A percentile compares a stretch with the other conserved stretches of the same genome.
phyloP scores from a whole-genome alignment of 2,113 vertebrate genomes.

The Blennius ocellaris region DNA sequence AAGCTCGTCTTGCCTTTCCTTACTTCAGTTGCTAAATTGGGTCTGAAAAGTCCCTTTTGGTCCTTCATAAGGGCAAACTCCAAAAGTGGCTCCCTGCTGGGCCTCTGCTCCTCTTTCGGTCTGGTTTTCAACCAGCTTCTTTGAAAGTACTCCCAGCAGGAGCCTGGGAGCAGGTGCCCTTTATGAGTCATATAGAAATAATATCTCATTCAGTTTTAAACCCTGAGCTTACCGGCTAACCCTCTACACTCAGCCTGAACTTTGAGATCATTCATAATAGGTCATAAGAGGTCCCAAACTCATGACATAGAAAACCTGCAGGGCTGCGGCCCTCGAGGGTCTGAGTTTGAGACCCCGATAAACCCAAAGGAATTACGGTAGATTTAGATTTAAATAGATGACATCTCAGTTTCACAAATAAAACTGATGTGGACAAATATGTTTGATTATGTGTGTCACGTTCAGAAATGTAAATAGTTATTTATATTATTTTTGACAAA shows the following conservation, averaged over 20 bases:
- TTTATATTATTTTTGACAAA: too few species aligned
- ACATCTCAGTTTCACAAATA: too few species aligned
- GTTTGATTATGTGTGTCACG: neutral
- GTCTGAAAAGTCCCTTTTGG: constrained; percentile 15
- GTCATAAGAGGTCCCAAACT: too few species aligned
- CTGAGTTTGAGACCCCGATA: too few species aligned
- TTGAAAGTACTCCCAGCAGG: constrained; percentile 62
- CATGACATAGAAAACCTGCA: too few species aligned
- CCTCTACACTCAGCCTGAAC: constrained; percentile 25
- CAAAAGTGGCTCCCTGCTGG: constrained; percentile 58
- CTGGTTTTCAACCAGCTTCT: constrained; percentile 55
- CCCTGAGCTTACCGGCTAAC: constrained; percentile 18
- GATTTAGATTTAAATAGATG: neutral
- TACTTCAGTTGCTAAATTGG: constrained; percentile 37
- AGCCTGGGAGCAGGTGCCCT: constrained; percentile 53
- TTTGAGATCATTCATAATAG: constrained; percentile 23
- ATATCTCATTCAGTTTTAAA: constrained; percentile 58
- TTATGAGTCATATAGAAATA: constrained; percentile 62
- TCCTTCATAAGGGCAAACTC: constrained; percentile 32
- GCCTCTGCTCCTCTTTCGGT: constrained; percentile 38
- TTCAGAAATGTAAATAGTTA: neutral
- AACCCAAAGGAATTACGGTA: neutral
- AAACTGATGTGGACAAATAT: neutral
- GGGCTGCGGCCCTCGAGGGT: too few species aligned
- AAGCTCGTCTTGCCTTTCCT: neutral